Evolutionary conservation across 2,888 invertebrate species (phyloP).

Genomic region (Dolichomitus sp.): DNA sequence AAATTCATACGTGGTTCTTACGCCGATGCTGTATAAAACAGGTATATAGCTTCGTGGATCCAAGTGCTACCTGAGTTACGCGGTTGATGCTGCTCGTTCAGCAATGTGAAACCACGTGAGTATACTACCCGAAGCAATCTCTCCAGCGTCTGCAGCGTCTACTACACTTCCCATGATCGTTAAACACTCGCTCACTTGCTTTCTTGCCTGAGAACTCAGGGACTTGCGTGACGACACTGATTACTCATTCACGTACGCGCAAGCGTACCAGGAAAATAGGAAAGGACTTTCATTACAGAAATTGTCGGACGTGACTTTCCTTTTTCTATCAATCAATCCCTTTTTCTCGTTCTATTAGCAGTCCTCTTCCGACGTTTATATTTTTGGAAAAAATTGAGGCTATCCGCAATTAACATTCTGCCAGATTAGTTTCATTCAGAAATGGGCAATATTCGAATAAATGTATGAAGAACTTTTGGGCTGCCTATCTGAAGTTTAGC

Average conservation of each 20-base stretch:
- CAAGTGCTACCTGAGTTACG: constrained; percentile 63
- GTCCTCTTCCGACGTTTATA: neutral
- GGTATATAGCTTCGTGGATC: constrained; percentile 45
- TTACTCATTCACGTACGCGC: constrained; percentile 61
- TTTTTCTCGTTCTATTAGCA: neutral
- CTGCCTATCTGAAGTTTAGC: too few relatives aligned
- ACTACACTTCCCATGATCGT: constrained; percentile 62
- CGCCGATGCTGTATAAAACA: constrained; percentile 51
- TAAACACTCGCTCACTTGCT: constrained; percentile 62
- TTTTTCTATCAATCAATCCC: constrained; percentile 1
- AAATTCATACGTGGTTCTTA: constrained; percentile 50
- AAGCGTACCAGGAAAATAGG: constrained; percentile 39
- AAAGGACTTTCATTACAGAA: constrained; percentile 56
- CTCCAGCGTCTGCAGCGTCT: constrained; percentile 51
- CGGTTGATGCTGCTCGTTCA: constrained; percentile 47
- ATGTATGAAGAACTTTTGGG: too few relatives aligned
- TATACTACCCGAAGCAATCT: constrained; percentile 16
- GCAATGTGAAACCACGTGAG: constrained; percentile 35
- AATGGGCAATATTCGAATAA: too few relatives aligned
- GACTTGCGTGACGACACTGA: constrained; percentile 66
- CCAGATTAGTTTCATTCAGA: too few relatives aligned
- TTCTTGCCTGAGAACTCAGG: constrained; percentile 56
- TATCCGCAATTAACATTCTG: neutral
- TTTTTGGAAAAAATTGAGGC: neutral
- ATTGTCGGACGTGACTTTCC: constrained; percentile 35